Percentiles rank a stretch among this genome's conserved stretches.
Evolutionary conservation across 2,797 vertebrate genomes (phyloP).

Genomic region (Coracias cyanogaster): DNA sequence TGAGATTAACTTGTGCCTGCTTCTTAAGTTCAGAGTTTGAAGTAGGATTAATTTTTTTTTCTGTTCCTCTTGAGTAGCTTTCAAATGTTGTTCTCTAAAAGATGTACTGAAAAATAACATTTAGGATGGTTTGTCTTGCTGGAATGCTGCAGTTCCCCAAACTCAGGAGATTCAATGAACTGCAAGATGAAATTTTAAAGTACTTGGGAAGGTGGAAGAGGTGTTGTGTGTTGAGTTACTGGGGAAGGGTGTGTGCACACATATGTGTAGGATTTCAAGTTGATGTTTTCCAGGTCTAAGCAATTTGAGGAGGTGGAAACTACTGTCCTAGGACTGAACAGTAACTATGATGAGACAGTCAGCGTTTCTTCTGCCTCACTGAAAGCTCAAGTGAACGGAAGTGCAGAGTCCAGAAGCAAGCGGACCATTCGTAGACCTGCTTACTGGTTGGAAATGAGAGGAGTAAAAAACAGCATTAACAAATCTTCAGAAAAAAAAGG

Average conservation of each 20-base stretch:
- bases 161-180: neutral
- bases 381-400: conserved; percentile 17
- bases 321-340: conserved; percentile 41
- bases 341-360: conserved; percentile 42
- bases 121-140: neutral
- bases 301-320: conserved; percentile 63
- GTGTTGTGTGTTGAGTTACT: neutral
- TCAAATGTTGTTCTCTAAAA: neutral
- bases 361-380: conserved; percentile 58
- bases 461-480: conserved; percentile 33
- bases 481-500: conserved; percentile 27
- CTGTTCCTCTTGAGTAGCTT: neutral
- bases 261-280: neutral
- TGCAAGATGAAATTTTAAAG: neutral
- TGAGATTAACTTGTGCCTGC: neutral
- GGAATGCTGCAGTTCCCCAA: neutral
- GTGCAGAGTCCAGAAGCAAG: conserved; percentile 36
- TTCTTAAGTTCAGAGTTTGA: neutral
- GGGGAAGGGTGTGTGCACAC: neutral
- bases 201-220: neutral
- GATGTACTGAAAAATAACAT: neutral
- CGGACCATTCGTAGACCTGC: conserved; percentile 67
- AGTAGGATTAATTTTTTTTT: neutral
- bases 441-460: conserved; percentile 79
- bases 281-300: conserved; percentile 52